Evolutionary conservation across 53 echinoderm and acorn worm species (phyloP), one percentile per base, ranked within the genome.

Genomic region (Luidia sarsii): DNA sequence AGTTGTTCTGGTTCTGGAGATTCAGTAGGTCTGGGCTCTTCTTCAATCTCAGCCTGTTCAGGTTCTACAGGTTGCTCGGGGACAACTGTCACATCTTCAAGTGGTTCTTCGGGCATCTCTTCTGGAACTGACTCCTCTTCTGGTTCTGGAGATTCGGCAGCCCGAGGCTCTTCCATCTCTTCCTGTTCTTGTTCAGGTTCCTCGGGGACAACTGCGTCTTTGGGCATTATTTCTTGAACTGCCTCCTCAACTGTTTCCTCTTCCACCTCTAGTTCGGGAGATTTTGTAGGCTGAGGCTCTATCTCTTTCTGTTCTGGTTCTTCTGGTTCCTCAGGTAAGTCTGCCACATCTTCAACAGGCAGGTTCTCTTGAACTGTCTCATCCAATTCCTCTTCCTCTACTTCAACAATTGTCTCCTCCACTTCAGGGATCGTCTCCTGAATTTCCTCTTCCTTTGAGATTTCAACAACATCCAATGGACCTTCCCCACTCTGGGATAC

Each of bases 391-490:
- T 50, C 56, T 54, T 67, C 43, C 1, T 55, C 56, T 72, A 55
- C 72, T 32, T 56, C 38, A 36, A 56, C 72, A 43, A 54, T 88
- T 45, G 51, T 66, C 6, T 68, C 36, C 46, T 87, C 83, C 32
- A 45, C 83, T 22, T 27, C 83, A 73, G 43, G 72, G 11, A 60
- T 48, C 62, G 33, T 57, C 39, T 31, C 36, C 5, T 55, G 49
- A 1, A 57, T 64, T 35, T 75, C 16, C 24, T 73, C 68, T 27
- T 74, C 62, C 19, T 70, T 22, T 48, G 59, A 56, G 10, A 56
- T 61, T 37, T 41, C 51, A 35, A 71, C 57, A 37, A 45, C 39
- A 57, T 39, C 74, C 34, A 21, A 35, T 55, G 29, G 57, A 22
- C 33, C 83, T 34, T 33, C 16, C 22, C 73, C 85, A 34, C 27